Evolutionary conservation across 2,888 invertebrate species (phyloP).

Genomic region (Mallateleia sp.): DNA sequence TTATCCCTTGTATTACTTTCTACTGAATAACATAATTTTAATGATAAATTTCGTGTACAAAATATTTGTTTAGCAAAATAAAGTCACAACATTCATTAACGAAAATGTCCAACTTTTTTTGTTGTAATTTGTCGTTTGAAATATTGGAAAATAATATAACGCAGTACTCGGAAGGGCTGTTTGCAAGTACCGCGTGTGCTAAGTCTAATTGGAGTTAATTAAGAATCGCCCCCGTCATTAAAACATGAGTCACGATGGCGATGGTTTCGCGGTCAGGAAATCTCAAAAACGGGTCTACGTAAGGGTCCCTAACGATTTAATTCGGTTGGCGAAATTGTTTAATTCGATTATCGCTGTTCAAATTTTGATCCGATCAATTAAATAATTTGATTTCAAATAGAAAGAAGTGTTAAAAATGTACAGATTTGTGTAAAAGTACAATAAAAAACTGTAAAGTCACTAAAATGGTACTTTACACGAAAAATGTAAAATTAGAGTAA

Average conservation of each 20-base stretch:
- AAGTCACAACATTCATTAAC: too few species aligned
- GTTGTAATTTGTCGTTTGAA: neutral
- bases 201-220: slow-evolving; percentile 87
- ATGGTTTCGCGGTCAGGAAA: slow-evolving; percentile 57
- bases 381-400: neutral
- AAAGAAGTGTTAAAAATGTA: neutral
- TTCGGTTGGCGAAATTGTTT: neutral
- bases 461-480: too few species aligned
- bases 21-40: too few species aligned
- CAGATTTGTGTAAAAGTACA: neutral
- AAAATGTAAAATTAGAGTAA: too few species aligned
- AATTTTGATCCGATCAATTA: neutral
- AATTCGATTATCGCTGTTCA: neutral
- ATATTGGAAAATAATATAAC: neutral
- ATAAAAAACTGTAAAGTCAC: neutral
- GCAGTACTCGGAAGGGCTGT: neutral
- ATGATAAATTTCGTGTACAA: too few species aligned
- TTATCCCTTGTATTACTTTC: too few species aligned
- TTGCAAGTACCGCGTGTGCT: slow-evolving; percentile 69
- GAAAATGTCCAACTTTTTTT: too few species aligned
- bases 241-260: slow-evolving; percentile 80
- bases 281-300: slow-evolving; percentile 25
- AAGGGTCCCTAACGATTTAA: neutral
- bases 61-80: too few species aligned
- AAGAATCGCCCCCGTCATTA: slow-evolving; percentile 83